Evolutionary conservation across 2,113 vertebrate species (phyloP), one percentile per base, ranked within the genome.

Genomic region (Nipponia nippon): DNA sequence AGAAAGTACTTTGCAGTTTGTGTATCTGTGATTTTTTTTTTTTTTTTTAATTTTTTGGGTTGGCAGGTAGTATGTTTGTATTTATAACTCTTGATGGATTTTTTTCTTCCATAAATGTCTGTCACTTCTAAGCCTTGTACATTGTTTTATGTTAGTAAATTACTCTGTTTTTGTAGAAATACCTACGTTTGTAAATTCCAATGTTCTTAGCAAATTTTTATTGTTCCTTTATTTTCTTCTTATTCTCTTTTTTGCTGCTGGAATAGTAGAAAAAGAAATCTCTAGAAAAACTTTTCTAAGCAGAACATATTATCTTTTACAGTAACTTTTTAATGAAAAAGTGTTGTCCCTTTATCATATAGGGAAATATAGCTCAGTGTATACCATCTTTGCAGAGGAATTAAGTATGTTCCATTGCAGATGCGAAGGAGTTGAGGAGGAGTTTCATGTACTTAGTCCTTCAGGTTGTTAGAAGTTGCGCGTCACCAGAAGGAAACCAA

Each of bases 371-470:
- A 20, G 59, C 20, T 52, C 3, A 19, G 62, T 18, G 22, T 58
- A 7, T 44, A 19, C 7, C 58, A 56, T 25, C 15, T 20, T 23
- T 80, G 46, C 59, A 58, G 72, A 83, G 38, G 13, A 71, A 12
- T 44, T 14, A 6, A 30, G 6, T 36, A 5, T 30, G 16, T 66
- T 44, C 34, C 29, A 6, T 21, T 23, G 49, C 34, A 32, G n/a
- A 25, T 0, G 0, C 13, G 36, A 34, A 44, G 71, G 9, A 13
- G 16, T 11, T 2, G 3, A 50, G 67, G 17, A 52, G 18, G 8
- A 21, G 21, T 47, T 91, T 46, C 3, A 0, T 4, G 3, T 9
- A 34, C n/a, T 38, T 19, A 40, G 25, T 36, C 10, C 46, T 76
- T 83, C 55, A 36, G 50, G 34, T 47, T 16, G 3, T 36, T 49